phyloP scores from a whole-genome alignment of 1,140 invertebrate species.

The Drosophila lacertosa region DNA sequence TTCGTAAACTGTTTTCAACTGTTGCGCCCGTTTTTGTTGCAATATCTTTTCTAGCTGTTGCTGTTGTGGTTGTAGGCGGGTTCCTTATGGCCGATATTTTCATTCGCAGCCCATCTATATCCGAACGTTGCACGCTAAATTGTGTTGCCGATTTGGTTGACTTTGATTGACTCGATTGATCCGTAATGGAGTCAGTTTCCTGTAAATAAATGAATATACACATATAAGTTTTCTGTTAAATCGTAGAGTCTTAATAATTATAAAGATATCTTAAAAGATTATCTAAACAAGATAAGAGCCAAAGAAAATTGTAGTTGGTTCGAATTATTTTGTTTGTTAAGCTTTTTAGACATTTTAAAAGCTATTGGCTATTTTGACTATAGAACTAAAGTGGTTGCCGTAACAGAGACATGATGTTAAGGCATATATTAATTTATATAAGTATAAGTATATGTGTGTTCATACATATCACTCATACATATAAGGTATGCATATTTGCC shows the following conservation, averaged over 20 bases:
- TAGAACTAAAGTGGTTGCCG: too few species aligned
- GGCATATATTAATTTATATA: background rate
- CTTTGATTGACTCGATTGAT: conserved; percentile 76
- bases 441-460: too few species aligned
- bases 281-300: too few species aligned
- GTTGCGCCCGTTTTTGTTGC: background rate
- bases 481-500: too few species aligned
- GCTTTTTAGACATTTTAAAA: too few species aligned
- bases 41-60: background rate
- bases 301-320: too few species aligned
- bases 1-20: conserved; percentile 28
- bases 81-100: conserved; percentile 81
- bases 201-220: conserved; percentile 24
- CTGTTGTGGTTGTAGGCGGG: conserved; percentile 31
- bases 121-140: conserved; percentile 81
- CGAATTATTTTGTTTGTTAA: too few species aligned
- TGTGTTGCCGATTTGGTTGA: conserved; percentile 78
- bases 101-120: conserved; percentile 79
- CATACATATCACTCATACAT: too few species aligned
- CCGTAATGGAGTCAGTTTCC: conserved; percentile 78
- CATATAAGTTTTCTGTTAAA: background rate
- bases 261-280: too few species aligned
- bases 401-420: too few species aligned
- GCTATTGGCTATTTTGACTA: too few species aligned
- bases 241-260: too few species aligned